Evolutionary conservation across 2,888 invertebrate genomes (phyloP).

Genomic region (Byasa hedistus): DNA sequence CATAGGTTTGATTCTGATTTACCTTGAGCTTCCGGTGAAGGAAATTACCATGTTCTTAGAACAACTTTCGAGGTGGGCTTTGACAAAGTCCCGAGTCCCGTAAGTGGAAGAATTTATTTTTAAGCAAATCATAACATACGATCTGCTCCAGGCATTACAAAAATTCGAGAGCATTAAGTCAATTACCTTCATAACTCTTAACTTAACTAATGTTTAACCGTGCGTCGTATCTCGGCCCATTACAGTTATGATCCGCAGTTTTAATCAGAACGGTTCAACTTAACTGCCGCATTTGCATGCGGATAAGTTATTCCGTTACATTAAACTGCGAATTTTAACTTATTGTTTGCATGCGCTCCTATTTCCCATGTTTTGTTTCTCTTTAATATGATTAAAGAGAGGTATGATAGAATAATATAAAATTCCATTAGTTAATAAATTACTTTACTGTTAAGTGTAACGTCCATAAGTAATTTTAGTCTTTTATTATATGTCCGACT

Average conservation of each 20-base stretch:
- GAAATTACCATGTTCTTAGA: too few species aligned
- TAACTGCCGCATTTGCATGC: constrained; percentile 74
- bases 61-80: too few species aligned
- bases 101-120: background rate
- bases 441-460: too few species aligned
- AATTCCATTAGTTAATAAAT: too few species aligned
- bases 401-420: too few species aligned
- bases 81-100: too few species aligned
- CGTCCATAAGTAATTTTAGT: too few species aligned
- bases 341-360: constrained; percentile 24
- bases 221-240: constrained; percentile 53
- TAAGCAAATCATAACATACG: background rate
- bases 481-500: too few species aligned
- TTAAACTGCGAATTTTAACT: constrained; percentile 47
- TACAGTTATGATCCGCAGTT: constrained; percentile 58
- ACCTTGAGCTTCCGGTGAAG: too few species aligned
- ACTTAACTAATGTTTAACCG: constrained; percentile 43
- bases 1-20: too few species aligned
- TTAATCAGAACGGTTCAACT: constrained; percentile 70
- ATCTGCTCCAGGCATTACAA: constrained; percentile 6
- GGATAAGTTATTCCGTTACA: constrained; percentile 62
- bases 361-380: background rate
- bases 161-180: constrained; percentile 26
- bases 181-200: constrained; percentile 25
- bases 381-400: background rate